Percentiles rank a stretch among this genome's conserved stretches.
phyloP scores from a whole-genome alignment of 2,888 invertebrate genomes.

The Phania funesta region DNA sequence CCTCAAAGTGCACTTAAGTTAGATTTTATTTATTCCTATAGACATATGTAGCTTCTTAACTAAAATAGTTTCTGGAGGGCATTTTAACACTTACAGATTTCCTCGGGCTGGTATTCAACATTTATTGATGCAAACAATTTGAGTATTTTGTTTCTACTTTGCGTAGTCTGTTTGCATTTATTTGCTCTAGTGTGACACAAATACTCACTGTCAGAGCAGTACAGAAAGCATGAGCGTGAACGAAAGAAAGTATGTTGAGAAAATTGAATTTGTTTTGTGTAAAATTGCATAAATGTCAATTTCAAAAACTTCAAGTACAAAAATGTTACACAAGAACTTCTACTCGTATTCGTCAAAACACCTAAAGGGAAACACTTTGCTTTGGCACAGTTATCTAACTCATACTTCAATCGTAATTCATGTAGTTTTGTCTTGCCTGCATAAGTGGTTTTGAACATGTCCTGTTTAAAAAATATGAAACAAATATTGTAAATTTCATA shows the following conservation, averaged over 20 bases:
- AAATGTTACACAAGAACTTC: background rate
- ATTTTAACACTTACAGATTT: background rate
- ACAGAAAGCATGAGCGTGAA: background rate
- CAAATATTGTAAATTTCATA: background rate
- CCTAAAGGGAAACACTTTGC: background rate
- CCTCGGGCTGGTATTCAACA: background rate
- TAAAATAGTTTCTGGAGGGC: background rate
- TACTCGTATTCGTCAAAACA: background rate
- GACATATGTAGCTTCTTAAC: too few relatives aligned
- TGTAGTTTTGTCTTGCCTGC: background rate
- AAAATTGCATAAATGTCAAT: constrained; percentile 76
- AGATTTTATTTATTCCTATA: too few relatives aligned
- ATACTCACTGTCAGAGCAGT: background rate
- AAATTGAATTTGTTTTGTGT: constrained; percentile 74
- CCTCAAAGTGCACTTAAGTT: too few relatives aligned
- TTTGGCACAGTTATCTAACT: background rate
- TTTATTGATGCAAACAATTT: constrained; percentile 13
- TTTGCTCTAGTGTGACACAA: background rate
- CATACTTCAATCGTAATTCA: background rate
- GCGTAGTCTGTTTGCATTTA: background rate
- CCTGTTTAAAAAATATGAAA: background rate
- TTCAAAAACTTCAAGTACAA: constrained; percentile 52
- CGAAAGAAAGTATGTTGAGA: constrained; percentile 47
- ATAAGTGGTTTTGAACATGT: background rate
- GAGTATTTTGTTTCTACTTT: background rate